Evolutionary conservation across 2,888 invertebrate species (phyloP).

Genomic region (Cancer borealis): DNA sequence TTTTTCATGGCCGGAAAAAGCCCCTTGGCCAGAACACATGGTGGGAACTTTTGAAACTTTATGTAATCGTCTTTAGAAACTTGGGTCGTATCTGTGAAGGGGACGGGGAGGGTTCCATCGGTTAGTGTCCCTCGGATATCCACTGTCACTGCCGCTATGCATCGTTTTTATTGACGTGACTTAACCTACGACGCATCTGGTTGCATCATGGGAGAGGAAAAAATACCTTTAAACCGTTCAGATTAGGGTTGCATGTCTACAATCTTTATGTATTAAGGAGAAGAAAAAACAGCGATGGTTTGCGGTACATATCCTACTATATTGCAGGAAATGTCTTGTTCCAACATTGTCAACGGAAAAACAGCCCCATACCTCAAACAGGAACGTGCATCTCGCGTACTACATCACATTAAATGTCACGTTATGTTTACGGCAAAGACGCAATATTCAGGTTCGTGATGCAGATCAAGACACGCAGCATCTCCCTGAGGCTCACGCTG

Average conservation of each 20-base stretch:
- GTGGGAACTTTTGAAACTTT: background rate
- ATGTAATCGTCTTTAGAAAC: slow-evolving; percentile 14
- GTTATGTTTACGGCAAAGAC: background rate
- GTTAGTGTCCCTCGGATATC: background rate
- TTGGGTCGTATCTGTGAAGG: background rate
- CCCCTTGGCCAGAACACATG: background rate
- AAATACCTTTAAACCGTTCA: background rate
- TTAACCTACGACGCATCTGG: background rate
- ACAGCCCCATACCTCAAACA: background rate
- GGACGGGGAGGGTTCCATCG: background rate
- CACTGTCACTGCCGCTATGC: background rate
- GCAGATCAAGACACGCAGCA: background rate
- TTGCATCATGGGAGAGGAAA: background rate
- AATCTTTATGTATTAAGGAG: background rate
- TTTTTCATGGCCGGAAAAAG: slow-evolving; percentile 16
- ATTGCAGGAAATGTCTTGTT: background rate
- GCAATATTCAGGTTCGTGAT: background rate
- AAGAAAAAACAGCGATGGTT: background rate
- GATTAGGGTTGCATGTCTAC: background rate
- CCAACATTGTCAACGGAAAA: background rate
- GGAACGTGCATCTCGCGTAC: background rate
- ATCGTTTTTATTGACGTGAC: background rate
- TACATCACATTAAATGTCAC: background rate
- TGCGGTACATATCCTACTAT: background rate
- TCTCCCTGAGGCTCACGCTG: background rate